These are phyloP conservation scores for Phocides pigmalion DNA, from an alignment of 1,140 invertebrate species.

Conservation along the genomic window DNA sequence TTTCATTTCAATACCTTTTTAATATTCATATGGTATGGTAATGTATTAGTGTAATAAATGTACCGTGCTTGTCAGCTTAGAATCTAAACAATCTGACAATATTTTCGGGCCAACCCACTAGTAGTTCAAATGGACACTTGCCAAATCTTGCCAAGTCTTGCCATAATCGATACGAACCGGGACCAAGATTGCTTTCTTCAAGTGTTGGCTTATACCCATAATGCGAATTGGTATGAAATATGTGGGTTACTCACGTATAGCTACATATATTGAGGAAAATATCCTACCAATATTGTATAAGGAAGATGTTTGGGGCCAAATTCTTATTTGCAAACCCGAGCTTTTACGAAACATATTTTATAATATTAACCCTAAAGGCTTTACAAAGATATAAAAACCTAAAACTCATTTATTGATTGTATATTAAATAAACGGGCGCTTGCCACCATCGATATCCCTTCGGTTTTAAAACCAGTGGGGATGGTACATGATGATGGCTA, in stretches of 20 bases:
- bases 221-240: conserved; percentile 16
- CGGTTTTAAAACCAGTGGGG: no score
- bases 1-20: no score
- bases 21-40: no score
- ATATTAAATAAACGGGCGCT: no score
- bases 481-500: no score
- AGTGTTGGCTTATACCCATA: conserved; percentile 28
- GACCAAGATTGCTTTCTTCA: conserved; percentile 35
- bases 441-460: no score
- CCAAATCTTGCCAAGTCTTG: conserved; percentile 28
- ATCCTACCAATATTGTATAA: not conserved
- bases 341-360: not conserved
- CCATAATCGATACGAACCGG: conserved; percentile 32
- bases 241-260: not conserved
- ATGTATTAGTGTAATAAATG: no score
- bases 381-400: no score
- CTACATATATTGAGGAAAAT: conserved; percentile 8
- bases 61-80: not conserved
- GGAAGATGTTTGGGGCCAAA: conserved; percentile 1
- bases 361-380: not conserved
- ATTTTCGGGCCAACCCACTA: conserved; percentile 14
- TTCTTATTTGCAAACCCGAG: conserved; percentile 3
- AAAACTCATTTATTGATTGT: no score
- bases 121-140: conserved; percentile 37
- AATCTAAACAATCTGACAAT: conserved; percentile 1